A percentile compares a stretch with the other conserved stretches of the same genome.
These are phyloP conservation scores for Lasiurus borealis DNA, from an alignment of 2,113 vertebrate species.

Conservation along the genomic window DNA sequence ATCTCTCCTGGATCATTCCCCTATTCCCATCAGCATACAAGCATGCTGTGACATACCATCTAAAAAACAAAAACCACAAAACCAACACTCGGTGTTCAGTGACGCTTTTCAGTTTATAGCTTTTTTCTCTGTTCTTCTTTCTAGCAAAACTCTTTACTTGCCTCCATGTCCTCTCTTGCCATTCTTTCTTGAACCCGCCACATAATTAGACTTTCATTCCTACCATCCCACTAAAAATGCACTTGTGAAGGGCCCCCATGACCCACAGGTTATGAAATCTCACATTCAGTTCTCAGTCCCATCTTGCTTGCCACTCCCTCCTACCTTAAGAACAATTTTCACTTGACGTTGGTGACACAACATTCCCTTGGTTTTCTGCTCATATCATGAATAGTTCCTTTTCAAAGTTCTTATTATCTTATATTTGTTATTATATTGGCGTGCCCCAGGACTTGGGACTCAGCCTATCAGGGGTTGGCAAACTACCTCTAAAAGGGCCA, in stretches of 20 bases:
- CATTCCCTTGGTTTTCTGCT: slow-evolving; percentile 1
- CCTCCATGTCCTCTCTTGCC: neutral
- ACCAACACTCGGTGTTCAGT: neutral
- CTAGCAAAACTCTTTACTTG: neutral
- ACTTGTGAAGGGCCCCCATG: neutral
- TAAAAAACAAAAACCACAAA: neutral
- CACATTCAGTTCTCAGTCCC: neutral
- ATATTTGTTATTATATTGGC: neutral
- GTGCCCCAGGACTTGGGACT: neutral
- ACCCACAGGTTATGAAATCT: slow-evolving; percentile 9
- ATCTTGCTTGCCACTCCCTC: neutral
- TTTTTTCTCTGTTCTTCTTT: slow-evolving; percentile 36
- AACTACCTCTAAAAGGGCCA: neutral
- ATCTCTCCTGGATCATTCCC: neutral
- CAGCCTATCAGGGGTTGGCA: neutral
- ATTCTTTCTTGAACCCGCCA: neutral
- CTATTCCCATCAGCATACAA: neutral
- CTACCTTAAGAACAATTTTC: neutral
- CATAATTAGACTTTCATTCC: slow-evolving; percentile 32
- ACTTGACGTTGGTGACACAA: neutral
- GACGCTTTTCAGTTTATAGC: neutral
- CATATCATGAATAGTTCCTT: neutral
- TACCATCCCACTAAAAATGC: slow-evolving; percentile 2
- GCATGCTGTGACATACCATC: neutral
- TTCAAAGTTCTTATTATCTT: neutral